phyloP scores from a whole-genome alignment of 2,888 invertebrate genomes.

The Schizaphis graminum region DNA sequence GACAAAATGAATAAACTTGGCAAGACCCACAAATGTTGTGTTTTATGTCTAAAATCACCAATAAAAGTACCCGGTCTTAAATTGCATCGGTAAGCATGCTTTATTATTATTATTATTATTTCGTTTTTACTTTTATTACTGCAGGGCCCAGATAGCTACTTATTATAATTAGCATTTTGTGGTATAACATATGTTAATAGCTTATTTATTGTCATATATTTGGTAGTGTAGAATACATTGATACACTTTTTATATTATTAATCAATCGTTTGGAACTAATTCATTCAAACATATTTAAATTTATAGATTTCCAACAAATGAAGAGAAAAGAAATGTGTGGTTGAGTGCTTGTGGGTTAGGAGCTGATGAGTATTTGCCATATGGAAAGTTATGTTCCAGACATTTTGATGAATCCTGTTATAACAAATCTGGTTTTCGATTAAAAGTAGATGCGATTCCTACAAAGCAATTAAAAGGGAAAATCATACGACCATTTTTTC shows the following conservation, averaged over 20 bases:
- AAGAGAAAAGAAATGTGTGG: neutral
- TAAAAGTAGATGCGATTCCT: neutral
- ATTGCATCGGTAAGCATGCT: neutral
- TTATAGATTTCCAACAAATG: neutral
- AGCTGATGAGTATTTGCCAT: conserved; percentile 1
- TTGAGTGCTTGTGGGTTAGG: neutral
- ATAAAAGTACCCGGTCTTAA: neutral
- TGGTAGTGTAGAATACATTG: neutral
- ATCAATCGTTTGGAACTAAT: neutral
- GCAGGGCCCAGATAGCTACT: too few relatives aligned
- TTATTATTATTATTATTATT: neutral
- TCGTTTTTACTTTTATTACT: neutral
- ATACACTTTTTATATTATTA: neutral
- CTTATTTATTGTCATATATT: neutral
- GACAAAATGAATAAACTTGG: neutral
- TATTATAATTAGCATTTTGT: conserved; percentile 2
- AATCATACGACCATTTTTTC: too few relatives aligned
- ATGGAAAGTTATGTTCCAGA: neutral
- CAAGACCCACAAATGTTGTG: neutral
- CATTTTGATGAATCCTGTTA: neutral
- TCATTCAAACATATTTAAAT: conserved; percentile 4
- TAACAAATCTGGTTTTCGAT: neutral
- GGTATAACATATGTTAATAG: neutral
- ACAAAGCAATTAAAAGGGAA: too few relatives aligned
- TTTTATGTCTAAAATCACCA: neutral